Evolutionary conservation across 2,888 invertebrate species (phyloP).

Genomic region (Boloria euphrosyne): DNA sequence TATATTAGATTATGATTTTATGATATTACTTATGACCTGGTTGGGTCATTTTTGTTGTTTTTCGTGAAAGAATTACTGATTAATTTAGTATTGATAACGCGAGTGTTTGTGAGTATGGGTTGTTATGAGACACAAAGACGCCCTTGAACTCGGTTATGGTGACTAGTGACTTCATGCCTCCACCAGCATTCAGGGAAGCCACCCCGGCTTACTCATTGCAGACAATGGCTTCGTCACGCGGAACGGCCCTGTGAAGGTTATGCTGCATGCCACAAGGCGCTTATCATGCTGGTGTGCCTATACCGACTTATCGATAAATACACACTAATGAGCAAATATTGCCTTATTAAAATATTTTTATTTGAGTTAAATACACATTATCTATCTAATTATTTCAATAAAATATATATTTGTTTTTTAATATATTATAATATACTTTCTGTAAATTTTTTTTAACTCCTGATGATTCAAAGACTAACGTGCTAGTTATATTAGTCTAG

Average conservation of each 20-base stretch:
- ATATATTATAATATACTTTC: too few relatives aligned
- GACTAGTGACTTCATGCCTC: slow-evolving; percentile 53
- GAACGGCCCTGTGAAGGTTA: slow-evolving; percentile 60
- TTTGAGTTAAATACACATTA: too few relatives aligned
- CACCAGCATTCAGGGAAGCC: slow-evolving; percentile 49
- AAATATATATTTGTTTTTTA: too few relatives aligned
- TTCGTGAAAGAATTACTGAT: slow-evolving; percentile 8
- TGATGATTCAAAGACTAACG: too few relatives aligned
- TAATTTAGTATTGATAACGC: slow-evolving; percentile 35
- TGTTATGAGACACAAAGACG: slow-evolving; percentile 44
- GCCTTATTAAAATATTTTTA: background rate
- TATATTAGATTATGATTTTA: too few relatives aligned
- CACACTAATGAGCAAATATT: background rate
- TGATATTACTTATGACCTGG: too few relatives aligned
- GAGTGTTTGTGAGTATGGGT: slow-evolving; percentile 23
- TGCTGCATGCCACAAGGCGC: slow-evolving; percentile 36
- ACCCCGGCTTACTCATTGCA: slow-evolving; percentile 71
- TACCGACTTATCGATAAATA: background rate
- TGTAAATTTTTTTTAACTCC: too few relatives aligned
- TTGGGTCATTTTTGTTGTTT: background rate
- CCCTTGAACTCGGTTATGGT: slow-evolving; percentile 54
- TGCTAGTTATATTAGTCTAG: too few relatives aligned
- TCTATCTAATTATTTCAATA: too few relatives aligned
- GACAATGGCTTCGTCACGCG: slow-evolving; percentile 74
- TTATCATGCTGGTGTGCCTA: slow-evolving; percentile 18